Conservation (phyloP, 2,113 vertebrate species). For the Kryptolebias marmoratus region DNA sequence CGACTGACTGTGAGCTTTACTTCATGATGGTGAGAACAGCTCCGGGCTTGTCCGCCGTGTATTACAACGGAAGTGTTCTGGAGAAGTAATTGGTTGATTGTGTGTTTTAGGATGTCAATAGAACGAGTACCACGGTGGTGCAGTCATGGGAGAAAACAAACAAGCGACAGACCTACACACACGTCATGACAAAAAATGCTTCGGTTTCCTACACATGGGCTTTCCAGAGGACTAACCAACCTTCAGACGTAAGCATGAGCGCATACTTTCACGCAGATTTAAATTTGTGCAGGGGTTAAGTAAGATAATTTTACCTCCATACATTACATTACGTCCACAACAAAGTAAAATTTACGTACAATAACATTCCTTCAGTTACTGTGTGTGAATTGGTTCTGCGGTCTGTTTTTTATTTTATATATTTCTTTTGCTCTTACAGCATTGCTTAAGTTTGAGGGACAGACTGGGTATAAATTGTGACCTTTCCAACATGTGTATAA, state of each 20-base stretch:
- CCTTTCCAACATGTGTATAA: too few species aligned
- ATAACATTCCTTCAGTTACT: too few species aligned
- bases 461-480: too few species aligned
- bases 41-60: not conserved
- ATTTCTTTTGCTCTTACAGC: not conserved
- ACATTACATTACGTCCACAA: not conserved
- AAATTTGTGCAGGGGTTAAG: not conserved
- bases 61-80: not conserved
- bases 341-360: not conserved
- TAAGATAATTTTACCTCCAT: not conserved
- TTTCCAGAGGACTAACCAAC: slow-evolving; percentile 93
- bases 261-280: not conserved
- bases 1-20: slow-evolving; percentile 92
- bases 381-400: too few species aligned
- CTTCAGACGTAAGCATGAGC: slow-evolving; percentile 82
- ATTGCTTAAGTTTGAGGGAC: not conserved
- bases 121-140: slow-evolving; percentile 92
- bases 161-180: slow-evolving; percentile 90
- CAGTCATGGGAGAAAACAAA: slow-evolving; percentile 94
- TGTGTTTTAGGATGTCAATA: slow-evolving; percentile 88
- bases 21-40: slow-evolving; percentile 92
- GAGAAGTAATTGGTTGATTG: not conserved
- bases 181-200: slow-evolving; percentile 91
- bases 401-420: too few species aligned
- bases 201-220: slow-evolving; percentile 96